A percentile compares a stretch with the other conserved stretches of the same genome.
Evolutionary conservation across 2,113 vertebrate species (phyloP).

Genomic region (Upupa epops): DNA sequence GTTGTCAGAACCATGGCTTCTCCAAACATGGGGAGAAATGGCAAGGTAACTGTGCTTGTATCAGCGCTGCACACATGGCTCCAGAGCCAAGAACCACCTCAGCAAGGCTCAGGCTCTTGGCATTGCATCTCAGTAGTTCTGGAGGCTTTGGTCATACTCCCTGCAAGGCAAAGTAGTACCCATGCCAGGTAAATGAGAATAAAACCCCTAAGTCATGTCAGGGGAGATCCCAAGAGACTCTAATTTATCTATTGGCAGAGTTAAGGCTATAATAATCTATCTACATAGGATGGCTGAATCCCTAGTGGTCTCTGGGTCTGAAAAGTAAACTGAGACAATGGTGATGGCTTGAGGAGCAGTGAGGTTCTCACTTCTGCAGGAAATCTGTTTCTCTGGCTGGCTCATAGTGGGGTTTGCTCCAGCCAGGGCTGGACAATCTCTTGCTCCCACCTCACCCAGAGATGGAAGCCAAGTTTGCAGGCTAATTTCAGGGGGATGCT

Average conservation of each 20-base stretch:
- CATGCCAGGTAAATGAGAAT: background rate
- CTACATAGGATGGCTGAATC: constrained; percentile 74
- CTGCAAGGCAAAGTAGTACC: background rate
- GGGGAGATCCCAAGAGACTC: constrained; percentile 50
- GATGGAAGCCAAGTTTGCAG: background rate
- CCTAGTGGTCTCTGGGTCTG: constrained; percentile 53
- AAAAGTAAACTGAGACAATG: background rate
- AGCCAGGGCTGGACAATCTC: background rate
- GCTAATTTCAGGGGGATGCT: background rate
- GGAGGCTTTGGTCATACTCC: background rate
- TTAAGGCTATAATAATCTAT: constrained; percentile 76
- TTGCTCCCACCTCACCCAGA: background rate
- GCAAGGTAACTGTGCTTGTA: constrained; percentile 18
- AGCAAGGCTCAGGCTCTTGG: background rate
- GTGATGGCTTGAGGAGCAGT: background rate
- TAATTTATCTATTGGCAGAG: constrained; percentile 67
- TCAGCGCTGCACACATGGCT: background rate
- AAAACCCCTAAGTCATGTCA: background rate
- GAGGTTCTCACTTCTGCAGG: background rate
- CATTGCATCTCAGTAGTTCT: background rate
- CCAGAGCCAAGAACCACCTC: background rate
- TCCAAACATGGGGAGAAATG: background rate
- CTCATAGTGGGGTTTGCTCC: background rate
- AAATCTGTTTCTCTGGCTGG: background rate
- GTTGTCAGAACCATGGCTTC: background rate